Evolutionary conservation across 2,888 invertebrate genomes (phyloP), one percentile per base, ranked within the genome.

Genomic region (Drosophila atripex): DNA sequence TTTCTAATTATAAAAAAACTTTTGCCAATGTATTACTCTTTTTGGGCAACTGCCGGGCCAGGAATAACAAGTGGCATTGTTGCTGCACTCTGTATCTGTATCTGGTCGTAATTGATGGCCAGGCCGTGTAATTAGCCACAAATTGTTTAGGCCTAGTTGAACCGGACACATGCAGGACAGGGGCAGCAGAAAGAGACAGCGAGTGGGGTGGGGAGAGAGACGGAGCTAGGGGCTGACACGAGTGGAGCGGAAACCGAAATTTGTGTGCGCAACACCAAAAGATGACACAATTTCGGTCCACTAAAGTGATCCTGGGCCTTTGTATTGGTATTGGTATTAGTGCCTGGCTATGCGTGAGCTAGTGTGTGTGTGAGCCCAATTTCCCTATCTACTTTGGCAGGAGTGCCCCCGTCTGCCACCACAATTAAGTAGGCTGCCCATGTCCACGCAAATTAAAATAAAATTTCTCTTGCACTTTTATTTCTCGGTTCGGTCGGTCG

Each of bases 1-100:
- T 59, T 83, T 86, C 78, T 88, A 88, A 88, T 83, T 88, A 88
- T 87, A 87, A 88, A 83, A 88, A 88, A 83, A 85, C 88, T 76
- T 74, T 83, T 16, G 49, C 35, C 7, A 16, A 8, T 41, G 49
- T 28, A 14, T 50, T 39, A 12, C 28, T 65, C 21, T 45, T 28
- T 46, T 46, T 16, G 14, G 32, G 8, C 46, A 51, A 14, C 38
- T 39, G 30, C 30, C 52, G 47, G 52, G 39, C 9, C 63, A 49
- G 16, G 41, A 61, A 59, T 68, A 64, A 21, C 60, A 68, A 45
- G 70, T 41, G 52, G 53, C 50, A 46, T 65, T 70, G 73, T 65
- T 66, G 38, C 74, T 53, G 73, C 43, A 30, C 52, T 49, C 52
- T n/a, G 38, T 51, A 59, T 71, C 59, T 32, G 60, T 63, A 60